phyloP scores from a whole-genome alignment of 2,888 invertebrate species.

The Harpalus rufipes region DNA sequence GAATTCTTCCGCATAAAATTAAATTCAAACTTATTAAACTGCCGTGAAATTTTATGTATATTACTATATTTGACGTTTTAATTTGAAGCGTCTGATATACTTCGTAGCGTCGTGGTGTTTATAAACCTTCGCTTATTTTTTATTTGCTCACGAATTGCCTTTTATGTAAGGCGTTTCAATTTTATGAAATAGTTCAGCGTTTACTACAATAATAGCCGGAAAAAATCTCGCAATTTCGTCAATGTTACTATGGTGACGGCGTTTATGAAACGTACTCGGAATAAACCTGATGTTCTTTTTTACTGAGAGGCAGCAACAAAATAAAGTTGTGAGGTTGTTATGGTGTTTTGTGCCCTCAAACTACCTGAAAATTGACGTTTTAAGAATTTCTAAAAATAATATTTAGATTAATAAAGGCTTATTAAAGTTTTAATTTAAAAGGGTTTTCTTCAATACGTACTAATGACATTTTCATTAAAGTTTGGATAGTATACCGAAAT shows the following conservation, averaged over 20 bases:
- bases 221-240: constrained; percentile 24
- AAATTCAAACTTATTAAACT: constrained; percentile 43
- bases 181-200: constrained; percentile 33
- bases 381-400: background rate
- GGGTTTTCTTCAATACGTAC: background rate
- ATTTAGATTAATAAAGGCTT: background rate
- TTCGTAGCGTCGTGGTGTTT: background rate
- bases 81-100: constrained; percentile 11
- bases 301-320: constrained; percentile 2
- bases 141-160: constrained; percentile 3
- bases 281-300: constrained; percentile 1
- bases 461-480: constrained; percentile 3
- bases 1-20: constrained; percentile 32
- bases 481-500: background rate
- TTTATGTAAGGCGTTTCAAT: constrained; percentile 7
- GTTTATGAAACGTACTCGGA: background rate
- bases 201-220: constrained; percentile 6
- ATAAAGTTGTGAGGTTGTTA: background rate
- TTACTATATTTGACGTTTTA: constrained; percentile 21
- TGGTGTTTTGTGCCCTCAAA: background rate
- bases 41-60: constrained; percentile 13
- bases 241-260: constrained; percentile 25
- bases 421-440: background rate
- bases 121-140: constrained; percentile 29
- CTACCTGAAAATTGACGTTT: background rate